A percentile compares a stretch with the other conserved stretches of the same genome.
phyloP scores from a whole-genome alignment of 2,113 vertebrate genomes.

The Brienomyrus longianalis region DNA sequence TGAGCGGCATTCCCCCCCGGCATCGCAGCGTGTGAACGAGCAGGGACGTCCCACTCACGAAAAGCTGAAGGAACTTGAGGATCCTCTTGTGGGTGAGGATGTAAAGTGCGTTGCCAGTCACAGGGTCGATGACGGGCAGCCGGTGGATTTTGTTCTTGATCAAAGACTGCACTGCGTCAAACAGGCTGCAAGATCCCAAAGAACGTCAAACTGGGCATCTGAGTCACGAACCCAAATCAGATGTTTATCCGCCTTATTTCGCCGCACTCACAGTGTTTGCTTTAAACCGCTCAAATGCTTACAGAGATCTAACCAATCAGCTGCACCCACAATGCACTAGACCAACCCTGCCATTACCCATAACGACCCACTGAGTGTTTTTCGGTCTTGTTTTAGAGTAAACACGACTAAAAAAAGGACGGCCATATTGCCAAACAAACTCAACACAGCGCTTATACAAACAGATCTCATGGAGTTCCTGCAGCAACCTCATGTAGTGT shows the following conservation, averaged over 20 bases:
- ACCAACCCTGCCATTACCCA: neutral
- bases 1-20: neutral
- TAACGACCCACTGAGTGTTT: neutral
- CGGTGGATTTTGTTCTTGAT: slow-evolving; percentile 99
- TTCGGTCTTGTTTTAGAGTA: neutral
- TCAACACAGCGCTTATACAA: neutral
- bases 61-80: slow-evolving; percentile 99
- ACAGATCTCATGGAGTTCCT: neutral
- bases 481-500: neutral
- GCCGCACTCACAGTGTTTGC: neutral
- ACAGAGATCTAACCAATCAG: neutral
- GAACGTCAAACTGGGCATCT: slow-evolving; percentile 23
- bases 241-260: neutral
- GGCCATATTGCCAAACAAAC: slow-evolving; percentile 12
- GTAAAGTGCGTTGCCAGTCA: slow-evolving; percentile 98
- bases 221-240: neutral
- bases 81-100: slow-evolving; percentile 99
- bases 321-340: neutral
- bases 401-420: neutral
- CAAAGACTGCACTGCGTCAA: slow-evolving; percentile 93
- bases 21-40: neutral
- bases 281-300: neutral
- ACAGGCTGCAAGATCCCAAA: slow-evolving; percentile 69
- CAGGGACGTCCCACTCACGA: slow-evolving; percentile 75
- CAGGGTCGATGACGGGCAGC: slow-evolving; percentile 93